phyloP scores from a whole-genome alignment of 2,113 vertebrate species.

The Calyptomena viridis region DNA sequence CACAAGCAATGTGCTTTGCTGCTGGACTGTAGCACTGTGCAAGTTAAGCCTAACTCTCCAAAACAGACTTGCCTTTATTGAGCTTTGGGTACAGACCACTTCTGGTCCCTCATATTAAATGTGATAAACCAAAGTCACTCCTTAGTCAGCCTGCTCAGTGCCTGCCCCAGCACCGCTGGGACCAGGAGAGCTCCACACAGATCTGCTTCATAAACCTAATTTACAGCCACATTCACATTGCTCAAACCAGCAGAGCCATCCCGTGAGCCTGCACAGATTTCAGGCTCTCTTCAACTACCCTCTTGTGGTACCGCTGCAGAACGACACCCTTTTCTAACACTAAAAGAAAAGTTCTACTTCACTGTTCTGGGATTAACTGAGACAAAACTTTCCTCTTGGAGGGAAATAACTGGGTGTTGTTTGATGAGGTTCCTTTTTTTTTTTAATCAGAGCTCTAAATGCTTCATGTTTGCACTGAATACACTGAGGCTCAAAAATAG shows the following conservation, averaged over 20 bases:
- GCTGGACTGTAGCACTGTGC: background rate
- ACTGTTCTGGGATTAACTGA: background rate
- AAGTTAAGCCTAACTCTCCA: background rate
- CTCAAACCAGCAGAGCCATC: background rate
- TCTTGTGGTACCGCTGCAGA: conserved; percentile 48
- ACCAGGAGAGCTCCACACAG: background rate
- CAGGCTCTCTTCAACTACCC: conserved; percentile 42
- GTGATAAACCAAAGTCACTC: background rate
- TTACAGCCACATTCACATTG: conserved; percentile 9
- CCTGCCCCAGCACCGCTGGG: background rate
- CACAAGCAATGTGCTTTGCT: background rate
- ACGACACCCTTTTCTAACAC: background rate
- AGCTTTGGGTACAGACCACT: background rate
- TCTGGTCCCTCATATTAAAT: background rate
- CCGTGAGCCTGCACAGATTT: background rate
- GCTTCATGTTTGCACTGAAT: background rate
- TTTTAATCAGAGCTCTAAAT: background rate
- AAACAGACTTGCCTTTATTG: background rate
- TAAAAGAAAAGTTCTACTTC: background rate
- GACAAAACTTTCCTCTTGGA: background rate
- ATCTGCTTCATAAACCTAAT: background rate
- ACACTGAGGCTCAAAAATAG: background rate
- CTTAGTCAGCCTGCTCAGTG: background rate
- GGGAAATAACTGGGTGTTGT: background rate
- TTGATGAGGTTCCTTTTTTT: background rate